Evolutionary conservation across 2,797 vertebrate genomes (phyloP), one percentile per base, ranked within the genome.

Genomic region (Cheirogaleus major): DNA sequence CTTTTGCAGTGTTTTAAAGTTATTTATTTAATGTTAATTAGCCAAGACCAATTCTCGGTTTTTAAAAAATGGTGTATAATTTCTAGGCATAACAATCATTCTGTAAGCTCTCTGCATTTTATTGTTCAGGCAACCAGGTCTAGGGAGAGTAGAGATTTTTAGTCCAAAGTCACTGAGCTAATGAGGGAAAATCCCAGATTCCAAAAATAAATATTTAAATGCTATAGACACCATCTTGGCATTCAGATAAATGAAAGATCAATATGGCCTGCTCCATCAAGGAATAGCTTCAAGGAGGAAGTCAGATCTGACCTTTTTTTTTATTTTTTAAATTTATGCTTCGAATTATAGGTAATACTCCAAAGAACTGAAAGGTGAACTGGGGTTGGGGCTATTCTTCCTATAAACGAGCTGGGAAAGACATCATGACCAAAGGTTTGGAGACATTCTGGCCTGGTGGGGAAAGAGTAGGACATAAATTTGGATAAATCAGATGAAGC

Each of bases 401-500:
- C 14, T 73, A 57, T 4, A n/a, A 35, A 70, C 20, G 13, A 93
- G 9, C 76, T 95, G 45, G 2, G 7, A 72, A 86, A 87, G 50
- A 43, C 73, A 83, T 72, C 23, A 9, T 7, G 11, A 78, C 30
- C 61, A 79, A 52, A 95, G 23, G 18, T 85, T 69, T 76, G 73
- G 61, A 95, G 91, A 94, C 15, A 96, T 48, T 89, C 32, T 93
- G 55, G 14, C 7, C 30, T 82, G 11, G 13, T 61, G n/a, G 17
- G 48, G 23, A 76, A 89, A 89, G 22, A 75, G n/a, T 22, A 43
- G 65, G 32, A 45, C 63, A 97, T 96, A 95, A 92, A 97, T 96
- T 97, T 95, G 93, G 83, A 76, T 95, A 96, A 97, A 95, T 57
- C 55, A 97, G 50, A 72, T 93, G 89, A 83, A 96, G 25, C 30